Conservation (phyloP, 2,797 vertebrate species). For the Harpagifer antarcticus region DNA sequence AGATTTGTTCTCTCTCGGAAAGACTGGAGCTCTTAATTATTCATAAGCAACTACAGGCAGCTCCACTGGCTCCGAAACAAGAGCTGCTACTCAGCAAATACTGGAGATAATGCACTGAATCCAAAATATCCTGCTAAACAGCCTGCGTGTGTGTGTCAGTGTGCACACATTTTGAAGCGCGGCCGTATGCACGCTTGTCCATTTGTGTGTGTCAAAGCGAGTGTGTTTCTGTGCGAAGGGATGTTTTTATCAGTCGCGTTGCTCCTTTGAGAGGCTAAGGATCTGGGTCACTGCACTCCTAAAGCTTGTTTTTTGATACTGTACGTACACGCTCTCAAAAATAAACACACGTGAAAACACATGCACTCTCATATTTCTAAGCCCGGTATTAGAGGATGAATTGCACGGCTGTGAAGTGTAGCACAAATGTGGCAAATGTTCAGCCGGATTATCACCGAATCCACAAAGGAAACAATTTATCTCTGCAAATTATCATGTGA, state of each 20-base stretch:
- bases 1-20: conserved; percentile 75
- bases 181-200: conserved; percentile 29
- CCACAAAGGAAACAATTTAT: conserved; percentile 79
- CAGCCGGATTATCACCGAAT: conserved; percentile 71
- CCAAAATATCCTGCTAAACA: conserved; percentile 72
- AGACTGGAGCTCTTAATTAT: conserved; percentile 81
- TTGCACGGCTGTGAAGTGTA: conserved; percentile 59
- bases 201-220: conserved; percentile 34
- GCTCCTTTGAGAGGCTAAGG: conserved; percentile 58
- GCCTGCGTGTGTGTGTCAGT: conserved; percentile 39
- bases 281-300: conserved; percentile 71
- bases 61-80: conserved; percentile 77
- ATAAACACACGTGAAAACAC: conserved; percentile 52
- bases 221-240: conserved; percentile 32
- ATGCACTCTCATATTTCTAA: conserved; percentile 50
- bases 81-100: conserved; percentile 82
- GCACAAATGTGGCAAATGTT: conserved; percentile 66
- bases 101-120: conserved; percentile 77
- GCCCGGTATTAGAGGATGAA: conserved; percentile 62
- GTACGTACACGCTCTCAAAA: conserved; percentile 40
- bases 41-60: conserved; percentile 81
- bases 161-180: conserved; percentile 24
- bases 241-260: conserved; percentile 42
- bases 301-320: conserved; percentile 46
- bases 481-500: conserved; percentile 70